Evolutionary conservation across 2,888 invertebrate species (phyloP), one percentile per base, ranked within the genome.

Genomic region (Himalopsyche tibetana): DNA sequence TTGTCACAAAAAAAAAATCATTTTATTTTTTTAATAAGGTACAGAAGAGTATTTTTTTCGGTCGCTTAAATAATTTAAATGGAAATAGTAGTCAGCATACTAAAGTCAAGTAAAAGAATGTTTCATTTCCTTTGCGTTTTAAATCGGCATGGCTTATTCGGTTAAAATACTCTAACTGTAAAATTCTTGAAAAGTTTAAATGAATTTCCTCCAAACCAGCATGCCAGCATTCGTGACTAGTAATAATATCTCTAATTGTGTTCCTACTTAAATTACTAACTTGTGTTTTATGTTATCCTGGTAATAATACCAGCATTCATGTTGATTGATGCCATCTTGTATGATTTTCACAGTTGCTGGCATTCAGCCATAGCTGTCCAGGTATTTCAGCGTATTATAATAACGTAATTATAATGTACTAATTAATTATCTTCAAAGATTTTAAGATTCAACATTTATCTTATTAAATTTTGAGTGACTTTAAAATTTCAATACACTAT

Each of bases 261-360:
- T 74, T 38, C 36, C 74, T 36, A 74, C 74, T 74, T 74, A 36
- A 74, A 74, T 74, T 74, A 74, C 74, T 36, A 36, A 74, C 28
- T 36, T 15, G 15, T 74, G 74, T 74, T 38, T 36, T 74, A 74
- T 74, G 38, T 74, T 74, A 28, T 74, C 38, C 69, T 69, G 69
- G n/a, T 69, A 28, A 69, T 28, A 69, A 69, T 69, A 19, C 74
- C 15, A 15, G 74, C 74, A 38, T 74, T 74, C 74, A 74, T 74
- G 74, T 74, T 74, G 74, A 74, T 74, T 74, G 74, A 74, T 74
- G 74, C 74, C 74, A 74, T 74, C 74, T 74, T 74, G 12, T 74
- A 74, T 74, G 74, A 36, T 74, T 36, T 36, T 0, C 74, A 74
- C 74, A 74, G 28, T 74, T 19, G 12, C 8, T 36, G 74, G 74